Evolutionary conservation across 2,113 vertebrate genomes (phyloP).

Genomic region (Gobius niger): DNA sequence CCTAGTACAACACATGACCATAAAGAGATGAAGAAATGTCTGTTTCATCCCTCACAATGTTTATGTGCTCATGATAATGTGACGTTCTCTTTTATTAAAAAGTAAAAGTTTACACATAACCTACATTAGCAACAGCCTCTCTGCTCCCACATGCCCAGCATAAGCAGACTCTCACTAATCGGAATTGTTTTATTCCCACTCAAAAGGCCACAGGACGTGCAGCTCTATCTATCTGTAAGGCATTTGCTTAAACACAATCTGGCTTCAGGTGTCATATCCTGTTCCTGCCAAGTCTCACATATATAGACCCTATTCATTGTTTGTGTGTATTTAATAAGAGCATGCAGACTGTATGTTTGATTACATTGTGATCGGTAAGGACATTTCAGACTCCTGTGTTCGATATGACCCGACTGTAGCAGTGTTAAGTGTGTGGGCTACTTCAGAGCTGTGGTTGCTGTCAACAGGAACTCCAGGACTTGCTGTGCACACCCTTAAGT

Average conservation of each 20-base stretch:
- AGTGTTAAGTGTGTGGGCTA: slow-evolving; percentile 35
- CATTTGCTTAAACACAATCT: slow-evolving; percentile 59
- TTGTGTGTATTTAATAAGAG: slow-evolving; percentile 23
- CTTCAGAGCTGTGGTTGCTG: slow-evolving; percentile 58
- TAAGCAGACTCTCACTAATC: slow-evolving; percentile 39
- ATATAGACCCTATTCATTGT: slow-evolving; percentile 45
- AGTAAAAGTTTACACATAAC: no score
- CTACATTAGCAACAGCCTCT: no score
- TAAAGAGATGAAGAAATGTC: background rate
- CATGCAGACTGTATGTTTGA: background rate
- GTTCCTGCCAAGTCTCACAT: slow-evolving; percentile 59
- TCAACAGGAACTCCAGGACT: slow-evolving; percentile 78
- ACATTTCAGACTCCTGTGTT: background rate
- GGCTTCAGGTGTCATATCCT: slow-evolving; percentile 72
- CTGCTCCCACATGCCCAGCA: slow-evolving; percentile 2
- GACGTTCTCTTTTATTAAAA: no score
- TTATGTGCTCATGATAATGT: no score
- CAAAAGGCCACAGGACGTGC: slow-evolving; percentile 55
- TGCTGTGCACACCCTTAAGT: slow-evolving; percentile 59
- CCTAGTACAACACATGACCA: background rate
- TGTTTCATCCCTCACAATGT: no score
- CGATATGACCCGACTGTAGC: slow-evolving; percentile 28
- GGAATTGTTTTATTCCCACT: background rate
- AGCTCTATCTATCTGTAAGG: slow-evolving; percentile 58
- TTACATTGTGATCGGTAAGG: background rate